Evolutionary conservation across 2,888 invertebrate genomes (phyloP).

Genomic region (Limenitis camilla): DNA sequence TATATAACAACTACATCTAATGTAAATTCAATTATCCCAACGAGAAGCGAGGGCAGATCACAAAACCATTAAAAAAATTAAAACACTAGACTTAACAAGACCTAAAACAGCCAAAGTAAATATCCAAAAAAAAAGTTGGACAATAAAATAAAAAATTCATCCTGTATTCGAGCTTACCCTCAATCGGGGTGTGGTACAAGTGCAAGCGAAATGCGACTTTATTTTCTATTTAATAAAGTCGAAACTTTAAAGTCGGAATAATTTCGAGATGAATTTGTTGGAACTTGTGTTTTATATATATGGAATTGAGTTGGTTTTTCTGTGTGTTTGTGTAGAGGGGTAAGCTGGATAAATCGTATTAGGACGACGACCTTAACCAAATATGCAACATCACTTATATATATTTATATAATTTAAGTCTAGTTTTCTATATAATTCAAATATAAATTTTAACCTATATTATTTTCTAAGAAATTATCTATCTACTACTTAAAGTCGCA

Average conservation of each 20-base stretch:
- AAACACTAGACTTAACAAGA: slow-evolving; percentile 1
- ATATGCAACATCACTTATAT: not conserved
- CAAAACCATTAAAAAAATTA: slow-evolving; percentile 3
- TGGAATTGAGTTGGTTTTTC: not conserved
- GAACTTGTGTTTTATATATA: not conserved
- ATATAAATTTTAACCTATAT: too few relatives aligned
- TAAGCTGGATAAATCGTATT: slow-evolving; percentile 6
- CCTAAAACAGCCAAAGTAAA: slow-evolving; percentile 15
- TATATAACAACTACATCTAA: too few relatives aligned
- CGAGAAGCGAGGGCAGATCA: too few relatives aligned
- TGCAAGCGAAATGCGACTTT: slow-evolving; percentile 18
- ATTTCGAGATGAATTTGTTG: not conserved
- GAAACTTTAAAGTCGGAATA: too few relatives aligned
- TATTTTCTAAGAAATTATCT: too few relatives aligned
- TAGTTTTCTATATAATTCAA: too few relatives aligned
- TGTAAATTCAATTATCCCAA: too few relatives aligned
- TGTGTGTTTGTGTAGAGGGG: not conserved
- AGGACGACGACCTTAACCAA: slow-evolving; percentile 12
- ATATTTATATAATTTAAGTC: too few relatives aligned
- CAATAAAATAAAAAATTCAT: slow-evolving; percentile 29
- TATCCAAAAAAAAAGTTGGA: slow-evolving; percentile 13
- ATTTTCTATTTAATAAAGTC: not conserved
- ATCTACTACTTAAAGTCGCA: too few relatives aligned
- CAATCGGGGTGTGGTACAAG: slow-evolving; percentile 16
- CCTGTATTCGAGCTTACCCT: slow-evolving; percentile 26